Conservation (phyloP, 2,888 invertebrate genomes). For the Drosophila niveifrons region DNA sequence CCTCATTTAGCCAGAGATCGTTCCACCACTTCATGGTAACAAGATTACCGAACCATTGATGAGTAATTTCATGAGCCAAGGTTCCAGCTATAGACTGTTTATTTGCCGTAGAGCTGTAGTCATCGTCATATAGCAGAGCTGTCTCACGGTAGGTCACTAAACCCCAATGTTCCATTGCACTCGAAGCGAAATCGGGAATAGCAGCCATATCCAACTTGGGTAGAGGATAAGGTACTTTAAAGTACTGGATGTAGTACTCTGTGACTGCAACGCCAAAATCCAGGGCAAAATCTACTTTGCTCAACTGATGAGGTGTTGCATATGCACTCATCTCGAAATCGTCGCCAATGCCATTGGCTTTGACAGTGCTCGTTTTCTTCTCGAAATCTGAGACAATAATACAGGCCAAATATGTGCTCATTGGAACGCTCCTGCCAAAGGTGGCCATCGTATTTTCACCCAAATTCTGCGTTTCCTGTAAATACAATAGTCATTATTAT, state of each 20-base stretch:
- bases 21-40: conserved; percentile 97
- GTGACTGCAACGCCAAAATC: conserved; percentile 90
- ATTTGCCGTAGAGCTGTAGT: conserved; percentile 90
- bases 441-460: conserved; percentile 87
- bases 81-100: conserved; percentile 92
- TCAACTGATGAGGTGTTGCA: conserved; percentile 90
- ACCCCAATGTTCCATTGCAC: conserved; percentile 99
- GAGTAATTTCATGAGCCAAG: conserved; percentile 96
- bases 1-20: conserved; percentile 96
- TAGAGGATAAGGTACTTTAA: conserved; percentile 93
- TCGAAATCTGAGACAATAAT: conserved; percentile 96
- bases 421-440: conserved; percentile 93
- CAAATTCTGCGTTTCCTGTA: conserved; percentile 47
- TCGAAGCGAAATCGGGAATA: conserved; percentile 85
- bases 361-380: conserved; percentile 82
- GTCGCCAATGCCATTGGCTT: conserved; percentile 86
- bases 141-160: conserved; percentile 96
- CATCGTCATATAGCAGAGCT: conserved; percentile 91
- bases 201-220: conserved; percentile 89
- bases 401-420: conserved; percentile 97
- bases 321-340: conserved; percentile 90
- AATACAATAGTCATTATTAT: conserved; percentile 7
- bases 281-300: conserved; percentile 91
- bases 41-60: conserved; percentile 97
- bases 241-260: conserved; percentile 93